Base-by-base conservation (phyloP, 2,888 invertebrate species). In the Himalopsyche kuldschensis region DNA sequence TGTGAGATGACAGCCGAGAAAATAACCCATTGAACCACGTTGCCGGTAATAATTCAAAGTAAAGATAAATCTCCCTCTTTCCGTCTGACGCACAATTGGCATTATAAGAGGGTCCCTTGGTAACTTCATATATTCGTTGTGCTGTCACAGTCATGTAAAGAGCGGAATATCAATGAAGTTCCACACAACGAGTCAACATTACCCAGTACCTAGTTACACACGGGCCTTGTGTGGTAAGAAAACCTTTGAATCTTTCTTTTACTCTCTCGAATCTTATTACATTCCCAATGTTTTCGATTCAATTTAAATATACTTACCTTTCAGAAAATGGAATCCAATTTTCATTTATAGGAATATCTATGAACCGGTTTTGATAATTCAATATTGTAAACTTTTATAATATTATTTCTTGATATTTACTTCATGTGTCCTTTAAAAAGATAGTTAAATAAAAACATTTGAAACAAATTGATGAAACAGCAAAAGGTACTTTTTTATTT, bases 101-200 rank as follows among this genome's bases (percentile, higher is more conserved):
- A 6, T 32, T 75, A 32, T 75, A 31, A 75, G 75, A 32, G 17
- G 75, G 30, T 75, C 75, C 75, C 75, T 32, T 31, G 75, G 75
- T 32, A 75, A 31, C 75, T 30, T 32, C 32, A 75, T 75, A 75
- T 75, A 75, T 75, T 75, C 32, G 20, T 32, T 32, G 32, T 27
- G 75, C 30, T 32, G 75, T 75, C 75, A 75, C 75, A 30, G 75
- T 30, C 75, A 30, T n/a, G 32, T 30, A 32, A 31, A 32, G 75
- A 31, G 75, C n/a, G 17, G 75, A 75, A 75, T 75, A 75, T 75
- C 75, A 75, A 75, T 75, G 75, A 75, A 75, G 31, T 32, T 75
- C 27, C 75, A n/a, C 75, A 55, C 55, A 10, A 55, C 55, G 55
- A 55, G 55, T 55, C n/a, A 55, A 20, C 55, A 55, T 55, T 55